A percentile compares a stretch with the other conserved stretches of the same genome.
These are phyloP conservation scores for Ceratina calcarata DNA, from an alignment of 1,140 invertebrate species.

Conservation along the genomic window DNA sequence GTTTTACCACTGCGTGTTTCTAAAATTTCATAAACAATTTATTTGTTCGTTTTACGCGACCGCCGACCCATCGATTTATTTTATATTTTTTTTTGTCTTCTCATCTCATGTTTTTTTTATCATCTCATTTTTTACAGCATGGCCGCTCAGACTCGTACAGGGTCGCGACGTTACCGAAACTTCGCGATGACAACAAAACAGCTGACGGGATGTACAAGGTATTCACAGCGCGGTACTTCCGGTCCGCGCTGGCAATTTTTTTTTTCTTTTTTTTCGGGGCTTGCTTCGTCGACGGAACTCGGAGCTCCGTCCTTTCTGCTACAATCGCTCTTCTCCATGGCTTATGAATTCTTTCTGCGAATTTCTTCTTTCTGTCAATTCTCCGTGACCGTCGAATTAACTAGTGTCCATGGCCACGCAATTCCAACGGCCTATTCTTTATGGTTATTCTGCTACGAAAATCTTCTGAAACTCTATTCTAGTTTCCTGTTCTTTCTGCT, in stretches of 20 bases:
- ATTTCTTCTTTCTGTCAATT: not conserved
- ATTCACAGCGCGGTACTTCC: constrained; percentile 68
- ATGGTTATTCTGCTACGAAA: too few relatives aligned
- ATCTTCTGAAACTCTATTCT: too few relatives aligned
- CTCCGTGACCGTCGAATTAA: not conserved
- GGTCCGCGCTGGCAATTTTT: constrained; percentile 29
- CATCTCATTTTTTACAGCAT: constrained; percentile 84
- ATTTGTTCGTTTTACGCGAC: not conserved
- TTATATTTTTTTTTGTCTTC: constrained; percentile 55
- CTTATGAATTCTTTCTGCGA: not conserved
- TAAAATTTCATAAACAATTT: too few relatives aligned
- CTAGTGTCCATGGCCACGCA: not conserved
- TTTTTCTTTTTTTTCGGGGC: not conserved
- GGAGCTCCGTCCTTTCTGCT: not conserved
- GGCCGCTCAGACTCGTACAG: constrained; percentile 96
- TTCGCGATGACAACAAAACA: constrained; percentile 96
- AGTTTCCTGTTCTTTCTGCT: too few relatives aligned
- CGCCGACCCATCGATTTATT: constrained; percentile 32
- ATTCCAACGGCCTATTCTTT: not conserved
- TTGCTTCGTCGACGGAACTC: not conserved
- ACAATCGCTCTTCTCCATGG: not conserved
- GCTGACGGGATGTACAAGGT: constrained; percentile 96
- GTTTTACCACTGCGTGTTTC: not conserved
- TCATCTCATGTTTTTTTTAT: constrained; percentile 71
- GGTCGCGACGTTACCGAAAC: constrained; percentile 92